These are phyloP conservation scores for Daktulosphaira vitifoliae DNA, from an alignment of 1,140 invertebrate species.

Conservation along the genomic window DNA sequence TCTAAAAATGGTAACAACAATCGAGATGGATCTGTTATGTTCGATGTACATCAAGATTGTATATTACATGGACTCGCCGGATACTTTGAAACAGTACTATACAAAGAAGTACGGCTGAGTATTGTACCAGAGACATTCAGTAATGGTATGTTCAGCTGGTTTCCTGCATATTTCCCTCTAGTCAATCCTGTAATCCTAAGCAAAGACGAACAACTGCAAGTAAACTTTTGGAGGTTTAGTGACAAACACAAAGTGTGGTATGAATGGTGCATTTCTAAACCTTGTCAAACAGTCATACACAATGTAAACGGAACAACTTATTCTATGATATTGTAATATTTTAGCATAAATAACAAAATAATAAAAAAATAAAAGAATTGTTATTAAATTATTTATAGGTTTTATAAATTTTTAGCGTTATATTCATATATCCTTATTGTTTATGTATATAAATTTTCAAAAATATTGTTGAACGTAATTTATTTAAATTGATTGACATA, in stretches of 20 bases:
- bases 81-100: slow-evolving; percentile 85
- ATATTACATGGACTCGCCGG: slow-evolving; percentile 89
- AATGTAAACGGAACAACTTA: slow-evolving; percentile 59
- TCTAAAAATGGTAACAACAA: slow-evolving; percentile 56
- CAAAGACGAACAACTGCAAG: slow-evolving; percentile 58
- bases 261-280: slow-evolving; percentile 78
- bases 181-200: slow-evolving; percentile 66
- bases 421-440: no score
- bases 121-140: slow-evolving; percentile 83
- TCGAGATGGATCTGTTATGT: slow-evolving; percentile 60
- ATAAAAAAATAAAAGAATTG: no score
- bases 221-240: slow-evolving; percentile 81
- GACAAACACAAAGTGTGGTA: slow-evolving; percentile 84
- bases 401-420: no score
- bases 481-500: no score
- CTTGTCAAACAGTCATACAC: slow-evolving; percentile 57
- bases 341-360: neutral
- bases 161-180: slow-evolving; percentile 89
- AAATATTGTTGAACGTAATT: no score
- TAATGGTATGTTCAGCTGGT: slow-evolving; percentile 92
- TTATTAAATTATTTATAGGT: no score
- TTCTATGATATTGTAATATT: slow-evolving; percentile 11
- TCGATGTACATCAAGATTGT: slow-evolving; percentile 61
- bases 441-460: no score
- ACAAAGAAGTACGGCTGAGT: slow-evolving; percentile 74